Conservation (phyloP, 2,888 invertebrate genomes). For the Ischnus inquisitorius region DNA sequence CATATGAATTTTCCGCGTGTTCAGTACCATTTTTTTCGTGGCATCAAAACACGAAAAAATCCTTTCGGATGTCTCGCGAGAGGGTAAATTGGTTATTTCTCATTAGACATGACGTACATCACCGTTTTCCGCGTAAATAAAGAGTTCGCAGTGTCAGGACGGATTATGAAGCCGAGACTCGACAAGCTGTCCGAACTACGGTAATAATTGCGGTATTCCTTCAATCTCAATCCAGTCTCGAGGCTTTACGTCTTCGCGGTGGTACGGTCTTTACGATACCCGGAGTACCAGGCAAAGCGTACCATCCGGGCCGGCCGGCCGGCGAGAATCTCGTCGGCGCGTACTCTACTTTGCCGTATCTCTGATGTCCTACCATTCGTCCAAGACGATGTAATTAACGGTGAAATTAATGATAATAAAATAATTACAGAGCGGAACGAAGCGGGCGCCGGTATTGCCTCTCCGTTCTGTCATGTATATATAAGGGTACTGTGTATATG, state of each 20-base stretch:
- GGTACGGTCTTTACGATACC: neutral
- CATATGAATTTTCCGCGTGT: too few species aligned
- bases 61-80: too few species aligned
- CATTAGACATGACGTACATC: neutral
- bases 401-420: conserved; percentile 73
- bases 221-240: conserved; percentile 6
- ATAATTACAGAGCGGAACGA: conserved; percentile 69
- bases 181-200: conserved; percentile 5
- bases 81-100: neutral
- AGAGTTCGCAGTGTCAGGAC: neutral
- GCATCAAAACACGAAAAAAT: too few species aligned
- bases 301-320: too few species aligned
- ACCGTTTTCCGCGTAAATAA: neutral
- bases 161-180: neutral
- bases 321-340: neutral
- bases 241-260: neutral
- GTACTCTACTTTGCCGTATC: neutral
- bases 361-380: neutral
- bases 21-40: too few species aligned
- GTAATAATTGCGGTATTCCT: conserved; percentile 14
- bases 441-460: neutral
- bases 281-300: neutral
- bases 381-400: conserved; percentile 54
- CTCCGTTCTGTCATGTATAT: neutral
- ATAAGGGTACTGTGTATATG: neutral